Percentiles rank a stretch among this genome's conserved stretches.
phyloP scores from a whole-genome alignment of 2,797 vertebrate genomes.

The Tarsius wallacei region DNA sequence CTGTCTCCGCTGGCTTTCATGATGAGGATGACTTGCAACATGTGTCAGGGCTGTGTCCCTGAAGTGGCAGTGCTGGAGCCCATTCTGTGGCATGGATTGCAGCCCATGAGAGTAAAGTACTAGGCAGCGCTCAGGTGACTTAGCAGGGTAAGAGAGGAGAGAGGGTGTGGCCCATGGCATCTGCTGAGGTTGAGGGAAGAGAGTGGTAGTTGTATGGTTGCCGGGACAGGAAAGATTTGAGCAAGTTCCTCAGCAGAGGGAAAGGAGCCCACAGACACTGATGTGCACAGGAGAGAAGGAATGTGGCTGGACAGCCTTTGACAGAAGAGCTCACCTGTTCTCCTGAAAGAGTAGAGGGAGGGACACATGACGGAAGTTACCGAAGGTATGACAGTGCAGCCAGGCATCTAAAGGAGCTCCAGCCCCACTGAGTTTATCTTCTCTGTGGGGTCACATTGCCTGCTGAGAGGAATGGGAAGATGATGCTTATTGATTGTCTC shows the following conservation, averaged over 20 bases:
- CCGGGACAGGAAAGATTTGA: background rate
- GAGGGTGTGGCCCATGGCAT: rapidly evolving
- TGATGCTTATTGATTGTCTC: background rate
- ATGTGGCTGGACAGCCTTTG: background rate
- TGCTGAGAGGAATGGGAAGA: background rate
- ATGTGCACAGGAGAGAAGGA: background rate
- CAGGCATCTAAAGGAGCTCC: too few relatives aligned
- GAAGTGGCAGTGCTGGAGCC: background rate
- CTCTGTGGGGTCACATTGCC: background rate
- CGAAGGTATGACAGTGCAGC: rapidly evolving
- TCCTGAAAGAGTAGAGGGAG: background rate
- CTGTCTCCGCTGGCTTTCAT: background rate
- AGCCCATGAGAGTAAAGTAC: too few relatives aligned
- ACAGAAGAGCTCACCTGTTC: background rate
- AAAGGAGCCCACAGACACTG: background rate
- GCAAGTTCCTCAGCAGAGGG: background rate
- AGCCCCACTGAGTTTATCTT: background rate
- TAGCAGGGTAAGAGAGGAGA: background rate
- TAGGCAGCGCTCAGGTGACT: too few relatives aligned
- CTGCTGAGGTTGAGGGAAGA: background rate
- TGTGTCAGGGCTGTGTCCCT: background rate
- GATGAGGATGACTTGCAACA: rapidly evolving
- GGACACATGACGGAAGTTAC: rapidly evolving
- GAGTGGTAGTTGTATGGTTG: rapidly evolving
- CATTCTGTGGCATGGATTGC: background rate